Evolutionary conservation across 2,113 vertebrate genomes (phyloP), one percentile per base, ranked within the genome.

Genomic region (Lucifuga dentata): DNA sequence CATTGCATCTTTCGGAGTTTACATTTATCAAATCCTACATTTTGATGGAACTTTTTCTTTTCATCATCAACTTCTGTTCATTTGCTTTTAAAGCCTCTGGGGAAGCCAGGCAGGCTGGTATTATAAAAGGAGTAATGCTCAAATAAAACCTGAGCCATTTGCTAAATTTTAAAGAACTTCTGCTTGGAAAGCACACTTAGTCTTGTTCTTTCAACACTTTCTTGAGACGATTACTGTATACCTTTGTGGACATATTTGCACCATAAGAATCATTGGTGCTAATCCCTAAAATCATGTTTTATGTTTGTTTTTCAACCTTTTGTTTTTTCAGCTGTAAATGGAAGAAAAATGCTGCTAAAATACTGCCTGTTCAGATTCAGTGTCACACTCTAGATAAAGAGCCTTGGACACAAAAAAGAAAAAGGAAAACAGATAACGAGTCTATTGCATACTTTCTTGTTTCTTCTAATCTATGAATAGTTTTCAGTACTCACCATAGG

Each of bases 81-180:
- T 49, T 24, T 24, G 33, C 41, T 52, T 68, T 49, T 53, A 39
- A 81, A 78, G 62, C 23, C 36, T 23, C 50, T 1, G 6, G 23
- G 50, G 51, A 59, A 71, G 15, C 11, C 24, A 69, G 64, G 36
- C 32, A 44, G 56, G 16, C 61, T 64, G 64, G 59, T 19, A 40
- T 58, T 78, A 75, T 68, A 62, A 87, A 89, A 78, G 57, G 56
- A 65, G 35, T 17, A 45, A 13, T 49, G 68, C 82, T 86, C 23
- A 83, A 70, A 86, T 85, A 53, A 62, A 73, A 77, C 52, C 26
- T 21, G 53, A 88, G 71, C 70, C 73, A n/a, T 76, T 74, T 70
- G 5, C 53, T 35, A 32, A 4, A 46, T 78, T 58, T 76, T 26
- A 56, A 48, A 41, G 58, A 62, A 49, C 16, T 62, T 48, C 43